Base-by-base conservation (phyloP, 2,888 invertebrate genomes). In the Neoaliturus tenellus region DNA sequence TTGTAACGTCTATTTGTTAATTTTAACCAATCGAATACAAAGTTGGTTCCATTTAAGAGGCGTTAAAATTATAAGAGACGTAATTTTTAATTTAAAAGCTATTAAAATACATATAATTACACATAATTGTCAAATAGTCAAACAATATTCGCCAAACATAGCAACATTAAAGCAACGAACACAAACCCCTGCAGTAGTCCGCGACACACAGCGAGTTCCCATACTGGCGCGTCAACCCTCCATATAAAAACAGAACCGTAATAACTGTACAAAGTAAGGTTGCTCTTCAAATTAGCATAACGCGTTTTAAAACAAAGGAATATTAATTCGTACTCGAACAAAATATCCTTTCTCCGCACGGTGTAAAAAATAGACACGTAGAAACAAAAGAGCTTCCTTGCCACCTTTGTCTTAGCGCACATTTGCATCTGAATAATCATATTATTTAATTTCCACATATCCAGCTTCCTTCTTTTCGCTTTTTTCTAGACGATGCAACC, bases 271-370 rank as follows among this genome's bases (percentile, higher is more conserved):
- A 78, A 78, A 78, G 78, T 82, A 55, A 71, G 82, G 73, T 55
- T 31, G 48, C 73, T 73, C 82, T 58, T 73, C 78, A 82, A 82
- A 84, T 84, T 84, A 84, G 84, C 84, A 84, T 84, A 84, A 84
- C 84, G 84, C 82, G 84, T 84, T 82, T 82, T 84, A 84, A 84
- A 84, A 84, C 84, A 84, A 84, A 82, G 81, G 84, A 75, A 84
- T 82, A 84, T 84, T 84, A 84, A 84, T 84, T 84, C 84, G 82
- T 81, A 84, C 81, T 80, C 75, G 84, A 84, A 82, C 82, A 84
- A 82, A 84, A 75, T 84, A 84, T 84, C 84, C 84, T 81, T 84
- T 84, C 81, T 84, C 62, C 69, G 20, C 39, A 69, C 41, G 58
- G 73, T 55, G 82, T 71, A 73, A 73, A 82, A 82, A 82, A 82